phyloP scores from a whole-genome alignment of 2,113 vertebrate genomes.

The Hyaena hyaena region DNA sequence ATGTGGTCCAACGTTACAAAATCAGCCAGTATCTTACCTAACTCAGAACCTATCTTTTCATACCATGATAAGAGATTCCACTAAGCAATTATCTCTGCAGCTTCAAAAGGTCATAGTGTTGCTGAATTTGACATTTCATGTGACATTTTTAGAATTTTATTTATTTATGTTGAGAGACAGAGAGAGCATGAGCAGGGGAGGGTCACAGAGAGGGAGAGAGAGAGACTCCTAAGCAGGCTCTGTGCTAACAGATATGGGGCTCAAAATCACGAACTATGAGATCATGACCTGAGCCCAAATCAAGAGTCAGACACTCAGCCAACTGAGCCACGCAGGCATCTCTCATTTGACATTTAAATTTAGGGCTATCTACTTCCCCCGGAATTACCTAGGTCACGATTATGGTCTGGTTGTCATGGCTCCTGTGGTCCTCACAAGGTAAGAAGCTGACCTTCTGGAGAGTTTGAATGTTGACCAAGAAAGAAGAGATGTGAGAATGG shows the following conservation, averaged over 20 bases:
- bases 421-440: not conserved
- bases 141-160: not conserved
- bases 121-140: not conserved
- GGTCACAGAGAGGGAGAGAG: too few relatives aligned
- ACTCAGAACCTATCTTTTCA: not conserved
- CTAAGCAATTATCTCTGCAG: not conserved
- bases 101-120: not conserved
- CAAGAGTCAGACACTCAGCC: too few relatives aligned
- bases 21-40: not conserved
- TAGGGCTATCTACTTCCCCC: not conserved
- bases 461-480: not conserved
- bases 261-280: too few relatives aligned
- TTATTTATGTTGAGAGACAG: too few relatives aligned
- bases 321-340: too few relatives aligned
- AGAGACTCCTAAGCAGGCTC: too few relatives aligned
- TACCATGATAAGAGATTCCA: not conserved
- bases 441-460: slow-evolving; percentile 12
- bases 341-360: slow-evolving; percentile 10
- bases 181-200: too few relatives aligned
- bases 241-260: too few relatives aligned
- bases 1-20: not conserved
- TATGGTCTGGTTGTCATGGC: not conserved
- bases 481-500: slow-evolving; percentile 12
- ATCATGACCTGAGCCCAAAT: too few relatives aligned
- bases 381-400: not conserved